A percentile compares a stretch with the other conserved stretches of the same genome.
phyloP scores from a whole-genome alignment of 2,113 vertebrate species.

The Chunga burmeisteri region DNA sequence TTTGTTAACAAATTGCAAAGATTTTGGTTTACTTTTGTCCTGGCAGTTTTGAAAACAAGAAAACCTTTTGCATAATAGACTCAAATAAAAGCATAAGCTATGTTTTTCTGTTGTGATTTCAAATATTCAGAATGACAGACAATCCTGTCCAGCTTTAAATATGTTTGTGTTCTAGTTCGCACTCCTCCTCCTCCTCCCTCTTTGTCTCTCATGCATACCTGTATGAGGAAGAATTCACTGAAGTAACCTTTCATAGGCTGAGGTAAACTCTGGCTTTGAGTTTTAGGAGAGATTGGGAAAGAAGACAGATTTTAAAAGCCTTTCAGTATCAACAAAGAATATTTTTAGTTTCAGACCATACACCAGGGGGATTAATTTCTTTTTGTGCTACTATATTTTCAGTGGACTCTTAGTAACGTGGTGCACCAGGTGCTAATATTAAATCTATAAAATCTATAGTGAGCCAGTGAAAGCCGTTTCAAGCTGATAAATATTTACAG shows the following conservation, averaged over 20 bases:
- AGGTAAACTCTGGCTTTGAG: neutral
- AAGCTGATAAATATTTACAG: neutral
- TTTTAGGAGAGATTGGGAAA: neutral
- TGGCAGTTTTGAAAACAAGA: neutral
- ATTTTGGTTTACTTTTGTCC: neutral
- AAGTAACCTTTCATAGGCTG: neutral
- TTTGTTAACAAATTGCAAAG: neutral
- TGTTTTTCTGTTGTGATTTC: neutral
- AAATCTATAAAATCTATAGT: neutral
- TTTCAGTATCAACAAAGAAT: neutral
- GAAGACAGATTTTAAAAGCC: neutral
- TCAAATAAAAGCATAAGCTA: neutral
- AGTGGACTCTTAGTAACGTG: neutral
- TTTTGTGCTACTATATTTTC: neutral
- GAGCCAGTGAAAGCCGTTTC: neutral
- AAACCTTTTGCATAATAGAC: neutral
- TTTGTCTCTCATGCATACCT: neutral
- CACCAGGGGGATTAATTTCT: neutral
- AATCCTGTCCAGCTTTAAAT: neutral
- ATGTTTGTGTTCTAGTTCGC: neutral
- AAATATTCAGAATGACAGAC: neutral
- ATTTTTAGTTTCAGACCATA: neutral
- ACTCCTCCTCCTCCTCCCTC: neutral
- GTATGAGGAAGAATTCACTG: neutral
- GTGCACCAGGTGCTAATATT: neutral